Conservation (phyloP, 2,797 vertebrate species). For the Sus cebifrons region DNA sequence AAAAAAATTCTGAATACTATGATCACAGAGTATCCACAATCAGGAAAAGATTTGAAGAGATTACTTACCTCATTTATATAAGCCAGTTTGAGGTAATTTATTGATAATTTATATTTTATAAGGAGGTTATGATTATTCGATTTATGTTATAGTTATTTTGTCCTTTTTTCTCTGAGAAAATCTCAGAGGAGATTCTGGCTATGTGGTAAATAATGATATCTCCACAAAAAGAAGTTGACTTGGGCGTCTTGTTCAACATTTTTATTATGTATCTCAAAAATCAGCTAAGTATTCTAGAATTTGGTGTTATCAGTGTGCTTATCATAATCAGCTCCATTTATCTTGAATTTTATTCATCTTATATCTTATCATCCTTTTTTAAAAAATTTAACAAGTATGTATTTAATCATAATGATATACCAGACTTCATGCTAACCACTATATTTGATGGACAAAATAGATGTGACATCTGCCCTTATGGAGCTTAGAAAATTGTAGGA, state of each 20-base stretch:
- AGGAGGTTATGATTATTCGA: background rate
- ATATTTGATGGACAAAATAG: constrained; percentile 22
- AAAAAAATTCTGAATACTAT: background rate
- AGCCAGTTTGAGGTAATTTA: background rate
- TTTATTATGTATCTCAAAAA: constrained; percentile 42
- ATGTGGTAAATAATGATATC: background rate
- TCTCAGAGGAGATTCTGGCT: constrained; percentile 3
- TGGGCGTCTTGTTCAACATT: background rate
- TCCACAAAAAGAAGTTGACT: constrained; percentile 20
- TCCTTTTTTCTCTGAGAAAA: constrained; percentile 1
- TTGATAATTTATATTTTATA: background rate
- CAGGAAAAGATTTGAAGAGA: background rate
- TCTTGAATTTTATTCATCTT: constrained; percentile 24
- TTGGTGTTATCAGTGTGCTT: background rate
- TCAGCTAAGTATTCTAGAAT: background rate
- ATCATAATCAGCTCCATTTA: constrained; percentile 3
- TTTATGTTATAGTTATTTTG: constrained; percentile 22
- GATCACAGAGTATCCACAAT: background rate
- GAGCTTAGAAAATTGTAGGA: background rate
- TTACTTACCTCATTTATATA: constrained; percentile 4
- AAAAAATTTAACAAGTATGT: background rate
- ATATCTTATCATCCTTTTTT: constrained; percentile 12
- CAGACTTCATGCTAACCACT: background rate
- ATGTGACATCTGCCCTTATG: background rate
- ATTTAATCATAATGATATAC: background rate